A percentile compares a stretch with the other conserved stretches of the same genome.
Evolutionary conservation across 2,113 vertebrate species (phyloP).

Genomic region (Pan paniscus): DNA sequence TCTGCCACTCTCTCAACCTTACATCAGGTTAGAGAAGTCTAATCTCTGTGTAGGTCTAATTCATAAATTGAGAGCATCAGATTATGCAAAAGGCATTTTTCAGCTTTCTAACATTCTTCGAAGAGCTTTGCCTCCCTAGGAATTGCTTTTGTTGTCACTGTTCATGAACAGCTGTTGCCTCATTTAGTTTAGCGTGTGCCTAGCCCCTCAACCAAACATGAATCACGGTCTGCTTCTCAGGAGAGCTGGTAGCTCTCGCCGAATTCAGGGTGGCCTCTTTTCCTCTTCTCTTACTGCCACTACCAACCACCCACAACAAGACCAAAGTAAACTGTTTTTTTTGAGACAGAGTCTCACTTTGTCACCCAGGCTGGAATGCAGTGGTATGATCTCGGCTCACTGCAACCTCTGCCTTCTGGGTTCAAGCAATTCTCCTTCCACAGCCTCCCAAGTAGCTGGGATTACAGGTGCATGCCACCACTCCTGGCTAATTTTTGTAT

Average conservation of each 20-base stretch:
- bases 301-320: not conserved
- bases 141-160: not conserved
- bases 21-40: not conserved
- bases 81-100: not conserved
- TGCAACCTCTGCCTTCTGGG: no score
- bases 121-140: not conserved
- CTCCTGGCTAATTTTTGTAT: no score
- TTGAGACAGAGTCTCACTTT: no score
- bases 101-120: not conserved
- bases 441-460: no score
- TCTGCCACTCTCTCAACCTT: not conserved
- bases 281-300: not conserved
- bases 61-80: not conserved
- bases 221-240: not conserved
- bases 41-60: not conserved
- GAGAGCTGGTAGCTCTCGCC: not conserved
- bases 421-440: no score
- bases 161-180: not conserved
- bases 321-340: not conserved
- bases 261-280: not conserved
- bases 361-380: no score
- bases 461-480: no score
- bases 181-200: not conserved
- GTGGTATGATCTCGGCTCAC: no score
- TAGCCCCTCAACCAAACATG: not conserved